These are phyloP conservation scores for Parambassis ranga DNA, from an alignment of 2,797 vertebrate species.

Conservation along the genomic window DNA sequence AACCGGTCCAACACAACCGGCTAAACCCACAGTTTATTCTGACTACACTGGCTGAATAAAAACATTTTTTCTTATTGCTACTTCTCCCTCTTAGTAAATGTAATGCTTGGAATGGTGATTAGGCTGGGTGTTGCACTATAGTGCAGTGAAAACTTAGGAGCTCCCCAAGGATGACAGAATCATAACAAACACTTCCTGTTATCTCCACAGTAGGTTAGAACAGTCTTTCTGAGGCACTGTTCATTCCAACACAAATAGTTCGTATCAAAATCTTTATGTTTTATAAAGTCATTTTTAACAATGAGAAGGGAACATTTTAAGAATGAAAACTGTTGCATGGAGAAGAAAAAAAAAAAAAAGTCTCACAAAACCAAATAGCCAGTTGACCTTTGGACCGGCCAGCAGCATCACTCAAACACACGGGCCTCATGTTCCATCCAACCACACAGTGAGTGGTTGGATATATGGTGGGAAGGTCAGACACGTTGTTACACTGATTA, in stretches of 20 bases:
- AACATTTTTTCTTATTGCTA: not conserved
- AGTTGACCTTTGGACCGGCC: conserved; percentile 28
- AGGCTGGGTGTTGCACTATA: conserved; percentile 29
- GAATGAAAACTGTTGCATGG: too few relatives aligned
- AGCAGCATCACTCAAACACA: conserved; percentile 35
- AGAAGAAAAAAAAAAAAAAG: not conserved
- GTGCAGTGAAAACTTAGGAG: conserved; percentile 26
- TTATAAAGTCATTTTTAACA: not conserved
- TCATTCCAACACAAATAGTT: conserved; percentile 32
- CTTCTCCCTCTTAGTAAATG: conserved; percentile 6
- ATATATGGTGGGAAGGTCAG: conserved; percentile 44
- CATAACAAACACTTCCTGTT: conserved; percentile 78
- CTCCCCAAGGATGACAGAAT: conserved; percentile 46
- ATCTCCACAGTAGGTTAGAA: conserved; percentile 52
- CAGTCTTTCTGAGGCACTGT: conserved; percentile 45
- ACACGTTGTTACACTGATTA: conserved; percentile 56
- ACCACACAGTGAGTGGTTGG: conserved; percentile 12
- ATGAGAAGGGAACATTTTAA: not conserved
- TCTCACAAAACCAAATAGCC: not conserved
- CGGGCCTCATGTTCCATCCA: conserved; percentile 31
- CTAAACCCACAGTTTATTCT: conserved; percentile 20
- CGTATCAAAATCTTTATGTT: not conserved
- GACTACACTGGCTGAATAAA: conserved; percentile 14
- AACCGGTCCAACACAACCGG: conserved; percentile 15
- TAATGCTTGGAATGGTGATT: conserved; percentile 18